Evolutionary conservation across 2,113 vertebrate species (phyloP).

Genomic region (Megaceryle torquata): DNA sequence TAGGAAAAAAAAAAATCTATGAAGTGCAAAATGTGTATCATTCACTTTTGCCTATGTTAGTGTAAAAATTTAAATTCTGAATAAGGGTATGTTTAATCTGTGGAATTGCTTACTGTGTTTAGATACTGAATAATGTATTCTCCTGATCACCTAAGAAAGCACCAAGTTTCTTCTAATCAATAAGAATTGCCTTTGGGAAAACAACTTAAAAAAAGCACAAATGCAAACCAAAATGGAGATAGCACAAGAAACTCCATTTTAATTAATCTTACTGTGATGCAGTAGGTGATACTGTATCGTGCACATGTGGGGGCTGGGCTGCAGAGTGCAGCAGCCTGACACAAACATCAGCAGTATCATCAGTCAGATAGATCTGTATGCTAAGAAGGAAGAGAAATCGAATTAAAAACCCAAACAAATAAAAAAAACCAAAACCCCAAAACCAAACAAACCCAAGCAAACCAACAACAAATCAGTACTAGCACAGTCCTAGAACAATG

Average conservation of each 20-base stretch:
- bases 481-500: too few relatives aligned
- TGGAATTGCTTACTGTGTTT: background rate
- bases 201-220: background rate
- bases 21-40: background rate
- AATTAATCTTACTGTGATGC: background rate
- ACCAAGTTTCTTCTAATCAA: background rate
- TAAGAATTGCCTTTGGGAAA: background rate
- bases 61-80: background rate
- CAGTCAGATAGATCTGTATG: too few relatives aligned
- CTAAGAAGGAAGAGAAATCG: too few relatives aligned
- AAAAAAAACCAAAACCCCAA: too few relatives aligned
- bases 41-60: background rate
- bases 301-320: too few relatives aligned
- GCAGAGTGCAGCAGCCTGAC: too few relatives aligned
- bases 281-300: background rate
- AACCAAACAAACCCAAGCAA: too few relatives aligned
- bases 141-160: background rate
- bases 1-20: background rate
- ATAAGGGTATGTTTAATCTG: background rate
- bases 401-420: too few relatives aligned
- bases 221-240: background rate
- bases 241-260: background rate
- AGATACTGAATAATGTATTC: background rate
- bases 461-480: too few relatives aligned
- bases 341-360: too few relatives aligned